A percentile compares a stretch with the other conserved stretches of the same genome.
These are phyloP conservation scores for Drosophila fuyamai DNA, from an alignment of 1,140 invertebrate species.

Conservation along the genomic window DNA sequence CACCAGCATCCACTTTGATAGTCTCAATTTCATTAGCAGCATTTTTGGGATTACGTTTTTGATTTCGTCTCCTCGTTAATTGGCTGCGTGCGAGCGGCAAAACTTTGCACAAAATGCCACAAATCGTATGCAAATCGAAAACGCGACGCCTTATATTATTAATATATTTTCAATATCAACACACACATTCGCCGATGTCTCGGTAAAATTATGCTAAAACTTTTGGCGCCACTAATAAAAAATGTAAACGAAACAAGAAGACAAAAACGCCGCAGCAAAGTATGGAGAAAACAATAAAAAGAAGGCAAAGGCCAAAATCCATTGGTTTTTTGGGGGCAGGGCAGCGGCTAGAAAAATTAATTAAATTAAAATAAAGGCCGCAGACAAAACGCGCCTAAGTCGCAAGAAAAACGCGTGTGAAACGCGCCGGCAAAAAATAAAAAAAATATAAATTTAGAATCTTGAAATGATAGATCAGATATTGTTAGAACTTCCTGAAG, in stretches of 20 bases:
- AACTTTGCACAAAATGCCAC: constrained; percentile 42
- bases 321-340: constrained; percentile 3
- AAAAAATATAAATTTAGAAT: not conserved
- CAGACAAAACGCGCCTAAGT: constrained; percentile 10
- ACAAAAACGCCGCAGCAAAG: constrained; percentile 35
- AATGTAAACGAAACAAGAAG: constrained; percentile 54
- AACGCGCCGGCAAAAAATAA: not conserved
- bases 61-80: constrained; percentile 51
- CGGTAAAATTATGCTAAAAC: constrained; percentile 68
- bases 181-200: constrained; percentile 10
- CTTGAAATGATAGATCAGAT: no score
- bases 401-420: not conserved
- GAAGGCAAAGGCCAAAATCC: constrained; percentile 31
- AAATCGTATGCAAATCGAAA: constrained; percentile 70
- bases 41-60: constrained; percentile 29
- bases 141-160: constrained; percentile 75
- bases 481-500: no score
- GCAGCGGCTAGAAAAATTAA: constrained; percentile 8
- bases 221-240: constrained; percentile 80
- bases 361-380: constrained; percentile 21
- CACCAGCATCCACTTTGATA: constrained; percentile 44
- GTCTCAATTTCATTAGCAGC: constrained; percentile 61
- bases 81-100: constrained; percentile 46
- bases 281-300: constrained; percentile 15
- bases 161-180: constrained; percentile 78